Evolutionary conservation across 2,888 invertebrate species (phyloP), one percentile per base, ranked within the genome.

Genomic region (Ceraclea dissimilis): DNA sequence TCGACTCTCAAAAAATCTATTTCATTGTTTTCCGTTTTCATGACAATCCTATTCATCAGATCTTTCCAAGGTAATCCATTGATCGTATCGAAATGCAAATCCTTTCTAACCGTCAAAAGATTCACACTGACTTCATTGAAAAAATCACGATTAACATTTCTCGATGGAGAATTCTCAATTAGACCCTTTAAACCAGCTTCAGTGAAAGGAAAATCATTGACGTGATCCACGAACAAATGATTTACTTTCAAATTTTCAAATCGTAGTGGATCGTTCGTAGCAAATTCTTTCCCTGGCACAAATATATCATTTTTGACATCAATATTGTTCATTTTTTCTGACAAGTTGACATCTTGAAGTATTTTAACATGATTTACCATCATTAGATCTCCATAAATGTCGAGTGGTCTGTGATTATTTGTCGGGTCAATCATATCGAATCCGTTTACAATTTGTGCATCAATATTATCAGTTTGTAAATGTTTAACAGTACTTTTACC

Each of bases 31-130:
- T 68, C 58, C 65, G 76, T 73, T 44, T 66, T 77, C 61, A 79
- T 70, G 49, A 80, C 72, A 8, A 82, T 61, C 39, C 71, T 68
- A 1, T 66, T 63, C 2, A 73, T 63, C 49, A 81, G 68, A 6
- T 68, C 64, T 0, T 68, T 59, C 72, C 82, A 81, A 21, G 67
- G 51, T 18, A 74, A 62, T 2, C 71, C 75, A 65, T 81, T 82
- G 1, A 83, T 70, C 11, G 57, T 66, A 1, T 68, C 64, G 55
- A 68, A 70, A 2, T 64, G 56, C 1, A 74, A 52, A 57, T 71
- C 62, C 1, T 66, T 68, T 13, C 63, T 59, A 5, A 60, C 56
- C n/a, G 52, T 39, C 8, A 62, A 31, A 21, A 51, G 26, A n/a
- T 54, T 44, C 21, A 62, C 43, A 48, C 33, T 54, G 48, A 59